These are phyloP conservation scores for Gavia stellata DNA, from an alignment of 2,113 vertebrate species.

Conservation along the genomic window DNA sequence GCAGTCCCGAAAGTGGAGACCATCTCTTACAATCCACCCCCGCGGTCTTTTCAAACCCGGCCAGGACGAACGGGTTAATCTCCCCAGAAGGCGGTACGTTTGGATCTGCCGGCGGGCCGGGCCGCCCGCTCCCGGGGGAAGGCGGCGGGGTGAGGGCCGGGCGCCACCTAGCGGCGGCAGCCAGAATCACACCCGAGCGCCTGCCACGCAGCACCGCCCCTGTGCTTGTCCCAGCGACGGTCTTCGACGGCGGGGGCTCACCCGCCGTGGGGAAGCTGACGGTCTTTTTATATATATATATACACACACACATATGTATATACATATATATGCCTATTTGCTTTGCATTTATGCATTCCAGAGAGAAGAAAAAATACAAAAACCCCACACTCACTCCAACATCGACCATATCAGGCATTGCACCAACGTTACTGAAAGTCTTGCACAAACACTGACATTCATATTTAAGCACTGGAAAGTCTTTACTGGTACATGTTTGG, in stretches of 20 bases:
- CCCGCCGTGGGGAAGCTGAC: too few species aligned
- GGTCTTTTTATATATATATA: too few species aligned
- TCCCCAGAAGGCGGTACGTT: fast-evolving
- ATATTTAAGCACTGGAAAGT: neutral
- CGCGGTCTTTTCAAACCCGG: fast-evolving
- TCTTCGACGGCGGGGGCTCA: fast-evolving
- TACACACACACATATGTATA: too few species aligned
- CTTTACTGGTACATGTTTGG: neutral
- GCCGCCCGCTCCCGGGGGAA: neutral
- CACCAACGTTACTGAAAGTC: fast-evolving
- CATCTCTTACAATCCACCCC: fast-evolving
- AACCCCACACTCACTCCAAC: fast-evolving
- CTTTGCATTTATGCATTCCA: neutral
- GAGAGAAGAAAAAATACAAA: neutral
- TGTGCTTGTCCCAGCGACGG: too few species aligned
- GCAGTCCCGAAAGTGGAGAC: fast-evolving
- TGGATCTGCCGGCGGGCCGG: fast-evolving
- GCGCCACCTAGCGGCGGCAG: neutral
- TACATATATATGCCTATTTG: fast-evolving
- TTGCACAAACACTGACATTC: neutral
- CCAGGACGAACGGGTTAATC: fast-evolving
- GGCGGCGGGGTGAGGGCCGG: neutral
- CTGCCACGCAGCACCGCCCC: neutral
- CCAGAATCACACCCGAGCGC: neutral
- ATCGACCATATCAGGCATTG: fast-evolving